Evolutionary conservation across 2,113 vertebrate species (phyloP), one percentile per base, ranked within the genome.

Genomic region (Apodemus speciosus): DNA sequence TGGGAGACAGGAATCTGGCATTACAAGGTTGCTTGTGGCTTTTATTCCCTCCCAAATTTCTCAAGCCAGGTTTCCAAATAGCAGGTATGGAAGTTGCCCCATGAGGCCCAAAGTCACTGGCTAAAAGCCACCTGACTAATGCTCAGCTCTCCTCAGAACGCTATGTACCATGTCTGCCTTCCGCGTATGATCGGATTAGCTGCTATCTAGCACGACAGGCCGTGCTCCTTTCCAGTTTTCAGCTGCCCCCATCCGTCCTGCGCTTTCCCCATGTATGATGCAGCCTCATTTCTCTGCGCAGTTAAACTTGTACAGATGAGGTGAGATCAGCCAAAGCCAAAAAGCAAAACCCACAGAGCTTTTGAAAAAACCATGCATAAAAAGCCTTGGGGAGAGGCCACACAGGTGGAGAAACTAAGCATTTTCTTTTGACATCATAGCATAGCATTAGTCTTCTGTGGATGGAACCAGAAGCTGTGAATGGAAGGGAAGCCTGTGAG

Each of bases 21-120:
- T 51, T 32, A 38, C 9, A 64, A 90, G 85, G 66, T 84, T 87
- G 83, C 53, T 20, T 6, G 73, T 81, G 92, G 71, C 89, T 89
- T 84, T 85, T 80, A 77, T 89, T 96, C 53, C n/a, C 40, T 64
- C 84, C 88, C 86, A n/a, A 27, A 23, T 56, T 77, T 62, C 73
- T 62, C 43, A 58, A 91, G 92, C 89, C 93, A 92, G 88, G 86
- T 92, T 95, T 93, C 84, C 76, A 94, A 96, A 87, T 56, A 81
- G 72, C 88, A 64, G 71, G 85, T 30, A 60, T 49, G 60, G 56
- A 73, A 64, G 89, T 73, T 92, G 64, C 62, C 91, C 95, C 66
- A 80, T 21, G 75, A 13, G 9, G 79, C 62, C 49, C 68, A 49
- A 83, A 86, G 93, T 95, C 95, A n/a, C 53, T 96, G 96, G 96